A percentile compares a stretch with the other conserved stretches of the same genome.
phyloP scores from a whole-genome alignment of 2,113 vertebrate species.

The Heteronetta atricapilla region DNA sequence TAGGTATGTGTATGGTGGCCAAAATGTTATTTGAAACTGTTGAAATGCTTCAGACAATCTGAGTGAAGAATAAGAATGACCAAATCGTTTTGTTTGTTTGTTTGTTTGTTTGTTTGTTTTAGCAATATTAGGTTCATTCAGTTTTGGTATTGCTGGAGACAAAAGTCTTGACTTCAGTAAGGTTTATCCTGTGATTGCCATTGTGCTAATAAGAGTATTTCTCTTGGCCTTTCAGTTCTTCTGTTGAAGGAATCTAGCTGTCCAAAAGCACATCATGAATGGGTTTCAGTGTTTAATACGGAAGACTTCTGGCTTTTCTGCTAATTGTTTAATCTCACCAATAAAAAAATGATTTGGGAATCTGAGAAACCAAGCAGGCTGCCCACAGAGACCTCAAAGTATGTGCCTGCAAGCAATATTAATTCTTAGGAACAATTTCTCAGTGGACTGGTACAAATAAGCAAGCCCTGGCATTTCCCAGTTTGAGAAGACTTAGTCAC shows the following conservation, averaged over 20 bases:
- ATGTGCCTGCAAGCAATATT: not conserved
- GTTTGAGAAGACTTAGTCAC: not conserved
- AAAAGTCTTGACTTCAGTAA: not conserved
- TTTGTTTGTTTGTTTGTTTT: not conserved
- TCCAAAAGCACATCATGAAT: not conserved
- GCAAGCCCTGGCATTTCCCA: not conserved
- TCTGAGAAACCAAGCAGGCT: not conserved
- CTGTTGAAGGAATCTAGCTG: not conserved
- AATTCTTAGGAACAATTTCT: not conserved
- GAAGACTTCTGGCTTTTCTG: not conserved
- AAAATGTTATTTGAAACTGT: not conserved
- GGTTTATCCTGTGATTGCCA: not conserved
- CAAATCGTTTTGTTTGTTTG: not conserved
- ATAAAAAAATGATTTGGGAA: not conserved
- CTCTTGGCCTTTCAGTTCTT: not conserved
- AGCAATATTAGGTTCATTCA: not conserved
- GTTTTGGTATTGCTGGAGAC: not conserved
- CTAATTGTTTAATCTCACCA: not conserved
- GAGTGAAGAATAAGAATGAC: not conserved
- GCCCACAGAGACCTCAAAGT: not conserved
- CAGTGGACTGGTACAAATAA: no score
- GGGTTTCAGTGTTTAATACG: not conserved
- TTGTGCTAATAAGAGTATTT: not conserved
- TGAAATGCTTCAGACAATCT: not conserved
- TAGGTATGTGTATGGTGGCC: accelerated